phyloP scores from a whole-genome alignment of 2,113 vertebrate genomes.

The Macroglossus sobrinus region DNA sequence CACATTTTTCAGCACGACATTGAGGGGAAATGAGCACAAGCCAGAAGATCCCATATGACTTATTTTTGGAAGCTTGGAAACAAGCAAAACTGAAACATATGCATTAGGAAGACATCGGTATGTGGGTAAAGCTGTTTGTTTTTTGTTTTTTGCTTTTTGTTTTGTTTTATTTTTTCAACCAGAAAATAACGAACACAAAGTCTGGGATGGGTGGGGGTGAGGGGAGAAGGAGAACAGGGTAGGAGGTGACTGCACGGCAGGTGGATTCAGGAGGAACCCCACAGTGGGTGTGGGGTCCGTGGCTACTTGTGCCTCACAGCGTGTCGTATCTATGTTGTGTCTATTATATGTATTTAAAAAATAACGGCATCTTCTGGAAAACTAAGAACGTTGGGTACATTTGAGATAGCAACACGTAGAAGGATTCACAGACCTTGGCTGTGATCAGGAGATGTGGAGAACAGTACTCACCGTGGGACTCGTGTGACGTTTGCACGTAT shows the following conservation, averaged over 20 bases:
- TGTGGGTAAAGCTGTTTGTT: no score
- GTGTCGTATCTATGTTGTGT: not conserved
- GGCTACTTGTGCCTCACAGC: not conserved
- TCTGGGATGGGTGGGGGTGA: not conserved
- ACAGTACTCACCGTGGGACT: not conserved
- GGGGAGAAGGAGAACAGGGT: accelerated
- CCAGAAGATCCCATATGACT: not conserved
- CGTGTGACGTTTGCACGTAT: not conserved
- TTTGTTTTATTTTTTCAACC: not conserved
- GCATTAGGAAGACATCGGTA: not conserved
- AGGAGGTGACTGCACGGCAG: not conserved
- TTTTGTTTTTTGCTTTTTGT: no score
- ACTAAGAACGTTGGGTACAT: not conserved
- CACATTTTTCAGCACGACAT: not conserved
- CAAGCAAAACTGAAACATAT: not conserved
- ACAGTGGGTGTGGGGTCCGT: not conserved
- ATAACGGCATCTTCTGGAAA: not conserved
- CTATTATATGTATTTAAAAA: not conserved
- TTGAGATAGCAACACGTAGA: not conserved
- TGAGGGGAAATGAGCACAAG: not conserved
- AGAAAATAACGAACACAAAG: not conserved
- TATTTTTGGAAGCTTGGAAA: not conserved
- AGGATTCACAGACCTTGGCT: not conserved
- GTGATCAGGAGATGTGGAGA: not conserved
- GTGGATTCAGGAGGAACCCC: no score